A percentile compares a stretch with the other conserved stretches of the same genome.
Conservation (phyloP, 2,888 invertebrate species). For the Tinea semifulvella region DNA sequence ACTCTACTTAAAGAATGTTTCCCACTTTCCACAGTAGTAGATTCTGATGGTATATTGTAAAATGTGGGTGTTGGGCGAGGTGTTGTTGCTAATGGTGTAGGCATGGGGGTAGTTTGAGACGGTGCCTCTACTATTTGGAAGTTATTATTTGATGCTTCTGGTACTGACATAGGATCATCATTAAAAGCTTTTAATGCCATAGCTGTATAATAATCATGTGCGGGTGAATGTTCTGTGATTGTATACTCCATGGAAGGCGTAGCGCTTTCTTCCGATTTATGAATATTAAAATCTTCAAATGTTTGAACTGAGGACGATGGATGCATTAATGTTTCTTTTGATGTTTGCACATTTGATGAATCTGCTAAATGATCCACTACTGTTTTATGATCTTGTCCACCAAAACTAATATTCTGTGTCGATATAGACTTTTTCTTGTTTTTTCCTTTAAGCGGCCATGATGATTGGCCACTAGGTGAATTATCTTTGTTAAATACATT, state of each 20-base stretch:
- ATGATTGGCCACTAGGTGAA: constrained; percentile 28
- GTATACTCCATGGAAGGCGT: constrained; percentile 36
- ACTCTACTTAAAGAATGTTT: not conserved
- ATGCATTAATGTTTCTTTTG: constrained; percentile 9
- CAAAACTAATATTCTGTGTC: constrained; percentile 53
- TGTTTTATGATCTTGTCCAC: constrained; percentile 44
- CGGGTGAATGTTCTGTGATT: constrained; percentile 41
- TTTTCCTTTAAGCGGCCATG: constrained; percentile 26
- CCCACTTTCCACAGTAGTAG: constrained; percentile 2
- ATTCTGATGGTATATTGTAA: constrained; percentile 6
- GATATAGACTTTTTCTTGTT: constrained; percentile 51
- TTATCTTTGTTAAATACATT: constrained; percentile 36
- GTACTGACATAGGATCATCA: constrained; percentile 33
- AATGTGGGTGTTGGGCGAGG: constrained; percentile 27
- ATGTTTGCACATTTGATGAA: constrained; percentile 19
- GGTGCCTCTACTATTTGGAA: constrained; percentile 47
- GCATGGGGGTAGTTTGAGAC: constrained; percentile 26
- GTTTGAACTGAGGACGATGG: constrained; percentile 10
- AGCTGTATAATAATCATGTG: constrained; percentile 43
- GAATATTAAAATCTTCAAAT: not conserved
- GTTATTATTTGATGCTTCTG: constrained; percentile 50
- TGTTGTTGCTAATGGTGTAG: constrained; percentile 25
- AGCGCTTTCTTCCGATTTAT: constrained; percentile 17
- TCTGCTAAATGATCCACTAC: constrained; percentile 45
- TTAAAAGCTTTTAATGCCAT: constrained; percentile 46